A percentile compares a stretch with the other conserved stretches of the same genome.
These are phyloP conservation scores for Aptenodytes forsteri DNA, from an alignment of 2,113 vertebrate species.

Conservation along the genomic window DNA sequence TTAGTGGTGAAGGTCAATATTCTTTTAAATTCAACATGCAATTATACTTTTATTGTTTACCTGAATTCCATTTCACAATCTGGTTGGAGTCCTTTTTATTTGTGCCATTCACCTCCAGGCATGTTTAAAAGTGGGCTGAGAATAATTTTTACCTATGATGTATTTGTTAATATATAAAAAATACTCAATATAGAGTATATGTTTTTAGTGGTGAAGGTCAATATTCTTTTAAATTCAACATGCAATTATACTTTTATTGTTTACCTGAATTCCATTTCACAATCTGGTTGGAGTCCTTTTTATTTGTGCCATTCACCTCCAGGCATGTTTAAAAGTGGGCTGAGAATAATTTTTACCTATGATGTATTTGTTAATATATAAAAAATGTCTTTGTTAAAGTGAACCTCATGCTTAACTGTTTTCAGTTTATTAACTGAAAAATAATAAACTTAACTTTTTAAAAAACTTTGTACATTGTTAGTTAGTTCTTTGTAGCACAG, in stretches of 20 bases:
- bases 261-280: not conserved
- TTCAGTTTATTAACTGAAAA: constrained; percentile 56
- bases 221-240: not conserved
- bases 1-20: not conserved
- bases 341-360: constrained; percentile 39
- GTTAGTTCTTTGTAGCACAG: not conserved
- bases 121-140: constrained; percentile 7
- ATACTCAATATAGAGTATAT: not conserved
- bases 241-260: not conserved
- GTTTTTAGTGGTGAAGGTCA: not conserved
- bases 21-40: not conserved
- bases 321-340: not conserved
- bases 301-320: constrained; percentile 1
- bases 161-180: constrained; percentile 42
- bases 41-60: not conserved
- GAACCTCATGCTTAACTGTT: constrained; percentile 5
- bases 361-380: constrained; percentile 19
- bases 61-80: not conserved
- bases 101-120: not conserved
- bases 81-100: not conserved
- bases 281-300: not conserved
- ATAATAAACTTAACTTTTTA: not conserved
- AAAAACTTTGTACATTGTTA: not conserved
- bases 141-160: constrained; percentile 31
- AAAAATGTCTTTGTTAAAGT: constrained; percentile 43